A percentile compares a stretch with the other conserved stretches of the same genome.
These are phyloP conservation scores for Amphipyra berbera DNA, from an alignment of 2,888 invertebrate genomes.

Conservation along the genomic window DNA sequence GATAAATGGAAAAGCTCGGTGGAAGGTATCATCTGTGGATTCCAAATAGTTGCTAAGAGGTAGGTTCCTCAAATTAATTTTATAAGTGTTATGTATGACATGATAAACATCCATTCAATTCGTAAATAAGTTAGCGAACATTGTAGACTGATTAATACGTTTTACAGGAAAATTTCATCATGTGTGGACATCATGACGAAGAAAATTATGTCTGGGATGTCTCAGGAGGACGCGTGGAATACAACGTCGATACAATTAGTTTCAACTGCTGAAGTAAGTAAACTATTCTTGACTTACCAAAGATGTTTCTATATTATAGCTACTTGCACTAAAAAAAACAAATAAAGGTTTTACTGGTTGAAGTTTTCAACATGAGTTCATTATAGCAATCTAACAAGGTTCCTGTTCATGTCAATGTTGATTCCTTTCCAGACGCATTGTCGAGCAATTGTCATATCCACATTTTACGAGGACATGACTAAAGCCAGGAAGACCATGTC, in stretches of 20 bases:
- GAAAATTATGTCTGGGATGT: slow-evolving; percentile 90
- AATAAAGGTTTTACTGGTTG: too few species aligned
- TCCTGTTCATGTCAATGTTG: not conserved
- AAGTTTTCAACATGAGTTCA: too few species aligned
- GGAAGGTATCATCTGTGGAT: slow-evolving; percentile 89
- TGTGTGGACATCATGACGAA: slow-evolving; percentile 92
- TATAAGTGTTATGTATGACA: too few species aligned
- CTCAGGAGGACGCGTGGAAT: slow-evolving; percentile 96
- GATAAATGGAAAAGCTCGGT: slow-evolving; percentile 83
- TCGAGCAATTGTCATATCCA: slow-evolving; percentile 93
- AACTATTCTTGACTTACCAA: too few species aligned
- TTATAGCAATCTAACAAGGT: too few species aligned
- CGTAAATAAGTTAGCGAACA: too few species aligned
- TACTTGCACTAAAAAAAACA: too few species aligned
- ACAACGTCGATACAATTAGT: slow-evolving; percentile 94
- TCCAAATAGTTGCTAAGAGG: slow-evolving; percentile 91
- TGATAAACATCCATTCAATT: too few species aligned
- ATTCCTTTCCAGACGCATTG: slow-evolving; percentile 92
- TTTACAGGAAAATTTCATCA: slow-evolving; percentile 91
- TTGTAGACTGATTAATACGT: too few species aligned
- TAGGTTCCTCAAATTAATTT: slow-evolving; percentile 68
- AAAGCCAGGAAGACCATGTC: slow-evolving; percentile 86
- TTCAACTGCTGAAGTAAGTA: slow-evolving; percentile 93
- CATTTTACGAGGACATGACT: slow-evolving; percentile 90
- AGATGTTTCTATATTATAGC: too few species aligned